Percentiles rank a stretch among this genome's conserved stretches.
Conservation (phyloP, 2,797 vertebrate genomes). For the Xiphophorus birchmanni region DNA sequence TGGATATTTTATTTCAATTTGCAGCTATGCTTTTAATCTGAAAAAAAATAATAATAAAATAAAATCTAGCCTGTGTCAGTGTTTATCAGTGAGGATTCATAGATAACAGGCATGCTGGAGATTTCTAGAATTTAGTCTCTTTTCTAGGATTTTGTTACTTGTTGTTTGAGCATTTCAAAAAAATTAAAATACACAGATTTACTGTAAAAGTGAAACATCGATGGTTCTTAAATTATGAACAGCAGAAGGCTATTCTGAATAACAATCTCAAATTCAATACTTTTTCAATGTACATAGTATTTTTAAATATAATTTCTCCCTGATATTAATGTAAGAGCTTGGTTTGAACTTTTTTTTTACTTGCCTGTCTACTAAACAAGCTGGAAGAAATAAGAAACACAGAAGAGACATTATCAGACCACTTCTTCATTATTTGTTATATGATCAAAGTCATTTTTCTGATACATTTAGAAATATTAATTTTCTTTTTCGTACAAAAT, state of each 20-base stretch:
- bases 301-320: background rate
- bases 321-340: background rate
- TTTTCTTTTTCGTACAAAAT: background rate
- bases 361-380: background rate
- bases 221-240: too few species aligned
- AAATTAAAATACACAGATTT: too few species aligned
- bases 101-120: background rate
- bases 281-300: background rate
- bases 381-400: background rate
- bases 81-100: background rate
- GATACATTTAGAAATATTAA: background rate
- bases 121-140: background rate
- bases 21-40: background rate
- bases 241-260: background rate
- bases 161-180: too few species aligned
- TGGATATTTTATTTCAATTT: background rate
- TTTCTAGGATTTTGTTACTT: too few species aligned
- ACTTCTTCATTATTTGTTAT: background rate
- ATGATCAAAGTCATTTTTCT: background rate
- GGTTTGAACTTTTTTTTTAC: background rate
- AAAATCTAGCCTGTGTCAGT: background rate
- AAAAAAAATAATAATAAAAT: too few species aligned
- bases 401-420: background rate
- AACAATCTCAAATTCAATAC: background rate
- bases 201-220: too few species aligned